Conservation (phyloP, 2,888 invertebrate species). For the Drosophila testacea region DNA sequence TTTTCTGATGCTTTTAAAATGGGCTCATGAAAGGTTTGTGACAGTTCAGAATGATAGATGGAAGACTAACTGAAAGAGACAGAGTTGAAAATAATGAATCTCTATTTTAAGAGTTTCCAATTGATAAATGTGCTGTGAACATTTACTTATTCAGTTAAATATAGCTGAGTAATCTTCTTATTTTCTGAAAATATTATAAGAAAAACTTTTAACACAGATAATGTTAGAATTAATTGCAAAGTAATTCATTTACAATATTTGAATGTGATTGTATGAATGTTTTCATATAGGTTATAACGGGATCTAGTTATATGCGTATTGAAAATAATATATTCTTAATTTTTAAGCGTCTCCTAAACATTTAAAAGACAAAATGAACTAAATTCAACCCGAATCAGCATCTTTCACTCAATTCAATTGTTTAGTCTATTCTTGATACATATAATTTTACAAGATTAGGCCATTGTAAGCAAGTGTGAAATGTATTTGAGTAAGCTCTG, state of each 20-base stretch:
- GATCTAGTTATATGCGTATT: too few relatives aligned
- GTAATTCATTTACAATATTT: too few relatives aligned
- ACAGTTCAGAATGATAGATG: slow-evolving; percentile 55
- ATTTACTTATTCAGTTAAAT: slow-evolving; percentile 12
- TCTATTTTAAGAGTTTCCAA: not conserved
- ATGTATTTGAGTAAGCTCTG: not conserved
- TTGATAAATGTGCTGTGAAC: slow-evolving; percentile 51
- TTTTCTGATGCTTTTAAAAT: slow-evolving; percentile 55
- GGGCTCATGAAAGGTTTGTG: slow-evolving; percentile 54
- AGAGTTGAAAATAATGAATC: slow-evolving; percentile 29
- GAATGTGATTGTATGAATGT: too few relatives aligned
- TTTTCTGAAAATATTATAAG: not conserved
- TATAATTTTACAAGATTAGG: too few relatives aligned
- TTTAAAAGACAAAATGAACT: too few relatives aligned
- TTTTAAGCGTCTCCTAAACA: too few relatives aligned
- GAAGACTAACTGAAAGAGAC: slow-evolving; percentile 33
- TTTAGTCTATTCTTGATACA: not conserved
- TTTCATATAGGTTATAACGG: too few relatives aligned
- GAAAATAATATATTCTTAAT: too few relatives aligned
- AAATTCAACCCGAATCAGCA: too few relatives aligned
- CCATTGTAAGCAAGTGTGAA: not conserved
- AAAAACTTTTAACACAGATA: not conserved
- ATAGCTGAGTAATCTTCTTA: not conserved
- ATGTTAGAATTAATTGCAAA: too few relatives aligned
- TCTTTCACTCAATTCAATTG: not conserved